A percentile compares a stretch with the other conserved stretches of the same genome.
Conservation (phyloP, 2,797 vertebrate genomes). For the Coranthus polyacanthus region DNA sequence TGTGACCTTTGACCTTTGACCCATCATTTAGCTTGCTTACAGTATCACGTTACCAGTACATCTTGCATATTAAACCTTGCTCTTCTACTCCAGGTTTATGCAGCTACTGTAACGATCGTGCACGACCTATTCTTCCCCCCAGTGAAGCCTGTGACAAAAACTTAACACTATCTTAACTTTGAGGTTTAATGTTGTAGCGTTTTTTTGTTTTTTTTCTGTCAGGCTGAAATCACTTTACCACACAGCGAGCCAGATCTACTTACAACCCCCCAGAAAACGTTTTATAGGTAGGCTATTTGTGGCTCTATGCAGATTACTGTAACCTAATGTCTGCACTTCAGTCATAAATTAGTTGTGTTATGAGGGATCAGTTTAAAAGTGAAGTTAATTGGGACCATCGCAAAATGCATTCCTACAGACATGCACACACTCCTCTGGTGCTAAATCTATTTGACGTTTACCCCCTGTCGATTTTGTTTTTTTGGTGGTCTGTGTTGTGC, state of each 20-base stretch:
- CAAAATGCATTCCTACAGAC: conserved; percentile 19
- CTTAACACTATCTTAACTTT: not conserved
- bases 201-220: not conserved
- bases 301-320: no score
- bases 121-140: not conserved
- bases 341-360: no score
- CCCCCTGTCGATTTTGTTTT: conserved; percentile 25
- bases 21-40: conserved; percentile 23
- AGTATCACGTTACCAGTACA: conserved; percentile 34
- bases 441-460: conserved; percentile 53
- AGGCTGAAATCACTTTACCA: not conserved
- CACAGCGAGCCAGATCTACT: no score
- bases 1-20: conserved; percentile 48
- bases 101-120: not conserved
- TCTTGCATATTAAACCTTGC: not conserved
- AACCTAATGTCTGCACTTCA: no score
- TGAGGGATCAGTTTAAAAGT: not conserved
- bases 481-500: conserved; percentile 14
- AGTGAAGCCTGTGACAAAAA: not conserved
- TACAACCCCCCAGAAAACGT: no score
- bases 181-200: not conserved
- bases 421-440: conserved; percentile 14
- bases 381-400: conserved; percentile 30
- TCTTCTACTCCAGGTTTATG: not conserved
- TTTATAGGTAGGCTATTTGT: no score